Base-by-base conservation (phyloP, 2,888 invertebrate species). In the Drosophila villosipedis region DNA sequence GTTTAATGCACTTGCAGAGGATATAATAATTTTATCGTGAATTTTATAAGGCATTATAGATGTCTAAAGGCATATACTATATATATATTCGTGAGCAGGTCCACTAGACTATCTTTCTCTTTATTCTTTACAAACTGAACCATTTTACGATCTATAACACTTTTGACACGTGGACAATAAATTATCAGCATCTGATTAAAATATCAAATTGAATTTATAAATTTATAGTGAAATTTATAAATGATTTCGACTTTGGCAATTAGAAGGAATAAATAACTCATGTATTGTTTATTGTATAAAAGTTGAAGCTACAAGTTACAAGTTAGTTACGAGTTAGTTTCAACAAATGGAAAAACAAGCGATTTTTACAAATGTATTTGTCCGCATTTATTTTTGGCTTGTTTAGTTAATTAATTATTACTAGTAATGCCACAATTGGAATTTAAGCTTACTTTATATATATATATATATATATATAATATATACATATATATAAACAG, bases 281-380 rank as follows among this genome's bases (percentile, higher is more conserved):
- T n/a, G 14, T 52, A 6, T 7, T 4, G 19, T 52, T n/a, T 52
- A n/a, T 12, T 52, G 50, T 9, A 30, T 2, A 30, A 9, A 7
- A 22, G 4, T 33, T 16, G 16, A 53, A 33, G 10, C 7, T 4
- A 0, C 4, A 25, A n/a, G n/a, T n/a, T n/a, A n/a, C n/a, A n/a
- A n/a, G n/a, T n/a, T n/a, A n/a, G n/a, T n/a, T n/a, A n/a, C 4
- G 16, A 25, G 10, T 35, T 54, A 1, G 22, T 54, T 54, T 37
- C 2, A 19, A 10, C 28, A 37, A 19, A 37, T 25, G 3, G 2
- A 50, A 16, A 50, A 49, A 52, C 65, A 35, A 41, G 52, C 35
- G 7, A 28, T 39, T 52, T 41, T 35, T 59, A 62, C 76, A 75
- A 59, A 49, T 50, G 25, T 57, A 12, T 1, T 49, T 53, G 47